Conservation (phyloP, 2,797 vertebrate species). For the Brotogeris chrysoptera region DNA sequence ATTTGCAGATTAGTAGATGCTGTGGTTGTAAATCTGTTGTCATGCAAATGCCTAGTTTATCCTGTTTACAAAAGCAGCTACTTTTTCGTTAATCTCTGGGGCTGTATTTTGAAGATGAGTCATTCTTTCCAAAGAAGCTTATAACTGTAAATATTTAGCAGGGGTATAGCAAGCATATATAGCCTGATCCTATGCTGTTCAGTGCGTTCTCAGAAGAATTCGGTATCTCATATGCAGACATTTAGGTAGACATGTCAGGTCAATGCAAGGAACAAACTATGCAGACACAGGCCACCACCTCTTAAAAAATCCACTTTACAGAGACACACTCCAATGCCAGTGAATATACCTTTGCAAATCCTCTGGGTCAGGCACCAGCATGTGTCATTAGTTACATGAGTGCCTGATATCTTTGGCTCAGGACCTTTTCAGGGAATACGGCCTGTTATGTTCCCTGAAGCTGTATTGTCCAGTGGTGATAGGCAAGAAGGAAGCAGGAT, state of each 20-base stretch:
- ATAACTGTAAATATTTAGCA: not conserved
- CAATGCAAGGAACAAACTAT: not conserved
- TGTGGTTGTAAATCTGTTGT: not conserved
- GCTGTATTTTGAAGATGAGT: not conserved
- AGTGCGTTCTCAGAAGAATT: not conserved
- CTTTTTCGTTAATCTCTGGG: not conserved
- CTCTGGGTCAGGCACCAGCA: not conserved
- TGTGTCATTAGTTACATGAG: not conserved
- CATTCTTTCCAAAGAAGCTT: not conserved
- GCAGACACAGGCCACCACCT: not conserved
- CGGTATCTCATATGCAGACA: not conserved
- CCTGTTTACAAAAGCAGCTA: not conserved
- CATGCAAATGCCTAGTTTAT: not conserved
- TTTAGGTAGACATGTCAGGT: not conserved
- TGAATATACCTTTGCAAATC: not conserved
- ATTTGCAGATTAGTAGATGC: not conserved
- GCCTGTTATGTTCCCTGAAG: not conserved
- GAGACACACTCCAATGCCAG: not conserved
- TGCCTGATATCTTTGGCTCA: not conserved
- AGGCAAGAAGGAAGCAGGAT: not conserved
- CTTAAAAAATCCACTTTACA: not conserved
- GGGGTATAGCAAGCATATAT: not conserved
- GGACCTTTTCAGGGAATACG: accelerated
- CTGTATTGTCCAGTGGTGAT: not conserved
- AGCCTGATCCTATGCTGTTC: not conserved